Evolutionary conservation across 2,888 invertebrate genomes (phyloP).

Genomic region (Dryocosmus kuriphilus): DNA sequence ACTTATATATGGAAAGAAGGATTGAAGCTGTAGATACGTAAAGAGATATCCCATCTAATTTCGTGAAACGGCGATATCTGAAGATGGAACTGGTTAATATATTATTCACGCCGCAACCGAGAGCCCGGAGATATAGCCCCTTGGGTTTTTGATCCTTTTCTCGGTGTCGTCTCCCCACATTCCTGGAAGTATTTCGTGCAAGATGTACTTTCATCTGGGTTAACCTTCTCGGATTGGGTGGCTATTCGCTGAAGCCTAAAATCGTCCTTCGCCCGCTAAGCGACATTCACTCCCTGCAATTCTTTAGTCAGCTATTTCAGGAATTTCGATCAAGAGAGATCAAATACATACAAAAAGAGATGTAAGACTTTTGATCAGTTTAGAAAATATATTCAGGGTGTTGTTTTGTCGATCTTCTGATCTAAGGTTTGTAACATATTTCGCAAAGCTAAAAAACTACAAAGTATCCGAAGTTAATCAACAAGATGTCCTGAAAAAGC

Average conservation of each 20-base stretch:
- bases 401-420: no score
- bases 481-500: no score
- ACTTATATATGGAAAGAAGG: background rate
- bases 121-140: slow-evolving; percentile 8
- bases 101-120: slow-evolving; percentile 29
- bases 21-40: slow-evolving; percentile 21
- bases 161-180: slow-evolving; percentile 20
- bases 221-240: slow-evolving; percentile 1
- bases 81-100: slow-evolving; percentile 33
- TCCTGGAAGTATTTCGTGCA: background rate
- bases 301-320: background rate
- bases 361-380: no score
- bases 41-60: slow-evolving; percentile 34
- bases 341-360: background rate
- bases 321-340: background rate
- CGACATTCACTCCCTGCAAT: background rate
- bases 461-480: no score
- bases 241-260: background rate
- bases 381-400: no score
- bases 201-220: slow-evolving; percentile 5
- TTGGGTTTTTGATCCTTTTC: slow-evolving; percentile 25
- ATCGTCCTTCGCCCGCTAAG: background rate
- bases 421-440: no score
- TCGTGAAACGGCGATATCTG: slow-evolving; percentile 34
- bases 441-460: no score